A percentile compares a stretch with the other conserved stretches of the same genome.
Conservation (phyloP, 2,888 invertebrate genomes). For the Tachina grossa region DNA sequence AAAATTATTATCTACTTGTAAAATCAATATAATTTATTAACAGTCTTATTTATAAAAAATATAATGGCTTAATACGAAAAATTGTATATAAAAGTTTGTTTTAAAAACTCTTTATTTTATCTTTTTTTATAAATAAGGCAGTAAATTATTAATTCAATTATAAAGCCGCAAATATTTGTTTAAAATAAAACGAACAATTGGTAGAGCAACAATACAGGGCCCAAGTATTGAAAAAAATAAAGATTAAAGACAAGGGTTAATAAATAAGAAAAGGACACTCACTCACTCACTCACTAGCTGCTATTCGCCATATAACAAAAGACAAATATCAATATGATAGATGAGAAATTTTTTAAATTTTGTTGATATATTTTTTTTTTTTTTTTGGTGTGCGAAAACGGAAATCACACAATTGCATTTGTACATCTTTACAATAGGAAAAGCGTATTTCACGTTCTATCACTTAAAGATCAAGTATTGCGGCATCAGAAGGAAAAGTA, state of each 20-base stretch:
- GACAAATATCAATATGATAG: not conserved
- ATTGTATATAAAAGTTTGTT: too few species aligned
- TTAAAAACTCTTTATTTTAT: too few species aligned
- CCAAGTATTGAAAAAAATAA: slow-evolving; percentile 16
- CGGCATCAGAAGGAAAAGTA: slow-evolving; percentile 11
- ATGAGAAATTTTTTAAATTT: slow-evolving; percentile 48
- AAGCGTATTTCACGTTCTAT: slow-evolving; percentile 29
- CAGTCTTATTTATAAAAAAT: too few species aligned
- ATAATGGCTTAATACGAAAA: too few species aligned
- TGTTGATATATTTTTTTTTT: not conserved
- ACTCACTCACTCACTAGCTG: not conserved
- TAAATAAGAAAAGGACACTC: slow-evolving; percentile 45
- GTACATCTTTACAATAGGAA: slow-evolving; percentile 1
- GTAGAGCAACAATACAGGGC: slow-evolving; percentile 14
- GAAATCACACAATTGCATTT: slow-evolving; percentile 27
- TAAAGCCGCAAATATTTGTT: slow-evolving; percentile 68
- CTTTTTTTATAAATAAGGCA: too few species aligned
- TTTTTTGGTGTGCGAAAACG: not conserved
- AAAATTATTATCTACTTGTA: slow-evolving; percentile 43
- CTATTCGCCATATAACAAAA: slow-evolving; percentile 8
- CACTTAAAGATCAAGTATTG: slow-evolving; percentile 60
- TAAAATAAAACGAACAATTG: slow-evolving; percentile 55
- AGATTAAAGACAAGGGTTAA: slow-evolving; percentile 50
- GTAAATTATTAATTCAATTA: slow-evolving; percentile 67
- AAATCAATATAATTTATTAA: slow-evolving; percentile 52